phyloP scores from a whole-genome alignment of 2,797 vertebrate species.

The Sebastes kiyomatsui region DNA sequence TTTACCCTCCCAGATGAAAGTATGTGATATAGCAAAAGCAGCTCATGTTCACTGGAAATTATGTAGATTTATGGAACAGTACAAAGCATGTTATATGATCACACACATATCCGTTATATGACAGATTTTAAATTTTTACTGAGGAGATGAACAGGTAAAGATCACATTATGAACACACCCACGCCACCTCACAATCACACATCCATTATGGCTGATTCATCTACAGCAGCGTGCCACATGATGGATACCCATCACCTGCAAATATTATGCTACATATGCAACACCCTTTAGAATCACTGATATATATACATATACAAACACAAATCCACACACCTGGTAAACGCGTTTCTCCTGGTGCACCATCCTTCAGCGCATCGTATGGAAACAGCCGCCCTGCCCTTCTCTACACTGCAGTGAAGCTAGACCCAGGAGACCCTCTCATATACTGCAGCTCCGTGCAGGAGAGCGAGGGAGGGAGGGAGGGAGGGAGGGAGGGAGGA shows the following conservation, averaged over 20 bases:
- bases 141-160: background rate
- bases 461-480: conserved; percentile 44
- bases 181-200: conserved; percentile 26
- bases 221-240: conserved; percentile 34
- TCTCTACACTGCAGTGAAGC: conserved; percentile 83
- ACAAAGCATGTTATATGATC: background rate
- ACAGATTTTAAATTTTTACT: background rate
- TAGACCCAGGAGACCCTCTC: conserved; percentile 80
- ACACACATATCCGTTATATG: background rate
- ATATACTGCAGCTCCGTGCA: conserved; percentile 76
- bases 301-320: background rate
- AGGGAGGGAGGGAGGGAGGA: background rate
- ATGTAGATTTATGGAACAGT: background rate
- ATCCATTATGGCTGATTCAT: conserved; percentile 60
- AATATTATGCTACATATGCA: background rate
- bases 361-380: conserved; percentile 83
- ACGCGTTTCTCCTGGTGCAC: conserved; percentile 86
- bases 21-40: background rate
- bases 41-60: background rate
- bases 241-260: conserved; percentile 44
- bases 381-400: conserved; percentile 72
- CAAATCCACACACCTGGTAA: conserved; percentile 82
- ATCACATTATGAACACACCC: conserved; percentile 50
- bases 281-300: background rate
- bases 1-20: background rate